Base-by-base conservation (phyloP, 2,797 vertebrate genomes). In the Pitangus sulphuratus region DNA sequence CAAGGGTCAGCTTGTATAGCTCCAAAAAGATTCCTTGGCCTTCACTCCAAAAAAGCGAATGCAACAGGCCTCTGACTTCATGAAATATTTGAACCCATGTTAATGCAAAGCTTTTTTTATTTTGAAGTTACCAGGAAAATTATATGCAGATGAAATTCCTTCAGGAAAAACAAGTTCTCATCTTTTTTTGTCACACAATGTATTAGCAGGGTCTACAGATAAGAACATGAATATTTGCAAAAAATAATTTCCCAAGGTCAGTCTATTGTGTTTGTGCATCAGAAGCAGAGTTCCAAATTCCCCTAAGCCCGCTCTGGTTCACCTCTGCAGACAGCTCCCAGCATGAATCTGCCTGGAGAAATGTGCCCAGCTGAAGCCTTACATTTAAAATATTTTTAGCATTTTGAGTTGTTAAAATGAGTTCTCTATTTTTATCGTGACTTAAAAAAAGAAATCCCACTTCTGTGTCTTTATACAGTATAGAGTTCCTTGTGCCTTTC, bases 61-160 rank as follows among this genome's bases (percentile, higher is more conserved):
- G 47, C 69, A 86, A 83, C 53, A 91, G 70, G 28, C 30, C 44
- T 74, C 51, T 53, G 81, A 89, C 70, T 87, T 84, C 56, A 93
- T 42, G 1, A 82, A 93, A 64, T 79, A 74, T 25, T 65, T 70
- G 42, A 93, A 83, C 16, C 21, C 12, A 6, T 37, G 31, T 56
- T 87, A 93, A 94, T 11, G 26, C 70, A 86, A 86, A 90, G 33
- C 31, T 74, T 90, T 75, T 62, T 72, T 95, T 65, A 90, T 60
- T 70, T 66, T 11, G 33, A 74, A 82, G 37, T 54, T 87, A 94
- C 16, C 15, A 5, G 62, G 68, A 86, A 87, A 62, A 82, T 66
- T 56, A 40, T 14, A 77, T 6, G 74, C 70, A n/a, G 54, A 79
- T 83, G 33, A 84, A 87, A 92, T 79, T 74, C 81, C 56, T 42